These are phyloP conservation scores for Augochlora pura DNA, from an alignment of 1,140 invertebrate genomes.

Conservation along the genomic window DNA sequence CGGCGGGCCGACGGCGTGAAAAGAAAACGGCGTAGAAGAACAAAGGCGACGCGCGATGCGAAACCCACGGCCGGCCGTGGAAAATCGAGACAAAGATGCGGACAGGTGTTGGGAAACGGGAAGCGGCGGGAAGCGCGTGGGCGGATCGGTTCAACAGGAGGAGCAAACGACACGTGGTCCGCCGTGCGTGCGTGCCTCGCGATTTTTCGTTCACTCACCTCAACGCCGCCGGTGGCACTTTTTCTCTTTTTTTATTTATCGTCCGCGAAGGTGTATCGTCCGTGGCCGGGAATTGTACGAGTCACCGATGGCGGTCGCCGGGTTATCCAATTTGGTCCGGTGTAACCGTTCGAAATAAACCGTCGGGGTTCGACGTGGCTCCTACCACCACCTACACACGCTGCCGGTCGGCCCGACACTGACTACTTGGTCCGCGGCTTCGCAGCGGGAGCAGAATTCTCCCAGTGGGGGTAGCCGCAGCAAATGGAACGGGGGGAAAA, in stretches of 20 bases:
- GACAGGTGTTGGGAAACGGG: no score
- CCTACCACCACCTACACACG: constrained; percentile 9
- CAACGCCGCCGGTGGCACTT: not conserved
- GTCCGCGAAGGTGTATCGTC: no score
- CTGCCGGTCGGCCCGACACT: constrained; percentile 49
- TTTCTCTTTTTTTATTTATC: not conserved
- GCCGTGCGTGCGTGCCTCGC: no score
- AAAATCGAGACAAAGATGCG: no score
- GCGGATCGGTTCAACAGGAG: no score
- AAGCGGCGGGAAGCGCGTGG: no score
- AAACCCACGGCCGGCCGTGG: no score
- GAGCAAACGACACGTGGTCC: constrained; percentile 13
- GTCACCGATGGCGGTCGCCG: not conserved
- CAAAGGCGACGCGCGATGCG: no score
- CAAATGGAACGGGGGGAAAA: constrained; percentile 35
- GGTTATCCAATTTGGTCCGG: constrained; percentile 12
- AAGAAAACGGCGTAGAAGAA: no score
- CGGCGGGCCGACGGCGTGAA: not conserved
- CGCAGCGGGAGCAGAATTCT: constrained; percentile 19
- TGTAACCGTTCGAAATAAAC: constrained; percentile 16
- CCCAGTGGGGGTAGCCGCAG: constrained; percentile 36
- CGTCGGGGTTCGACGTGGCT: not conserved
- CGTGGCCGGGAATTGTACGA: no score
- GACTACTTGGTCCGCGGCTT: constrained; percentile 48
- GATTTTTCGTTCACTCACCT: not conserved